Conservation (phyloP, 2,113 vertebrate genomes). For the Machaerirhynchus nigripectus region DNA sequence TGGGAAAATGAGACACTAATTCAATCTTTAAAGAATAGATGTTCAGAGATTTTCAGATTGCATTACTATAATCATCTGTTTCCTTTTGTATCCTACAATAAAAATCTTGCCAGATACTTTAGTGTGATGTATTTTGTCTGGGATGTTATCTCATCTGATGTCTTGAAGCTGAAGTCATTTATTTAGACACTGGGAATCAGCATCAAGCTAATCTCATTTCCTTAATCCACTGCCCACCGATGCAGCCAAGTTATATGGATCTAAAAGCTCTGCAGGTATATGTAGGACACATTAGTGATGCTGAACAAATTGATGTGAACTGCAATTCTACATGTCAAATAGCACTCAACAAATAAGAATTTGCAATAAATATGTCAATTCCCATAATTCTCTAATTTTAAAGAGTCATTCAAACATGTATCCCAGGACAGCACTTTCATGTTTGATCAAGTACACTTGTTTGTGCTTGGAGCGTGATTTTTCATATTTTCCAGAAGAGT, state of each 20-base stretch:
- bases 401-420: not conserved
- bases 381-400: not conserved
- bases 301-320: not conserved
- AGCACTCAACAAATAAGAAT: constrained; percentile 4
- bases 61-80: constrained; percentile 39
- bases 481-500: not conserved
- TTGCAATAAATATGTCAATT: not conserved
- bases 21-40: constrained; percentile 10
- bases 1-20: constrained; percentile 1
- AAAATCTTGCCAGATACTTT: not conserved
- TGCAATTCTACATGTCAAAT: constrained; percentile 1
- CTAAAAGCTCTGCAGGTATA: not conserved
- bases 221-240: constrained; percentile 3
- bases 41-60: constrained; percentile 47
- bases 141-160: constrained; percentile 27
- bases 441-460: not conserved
- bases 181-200: constrained; percentile 32
- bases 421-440: not conserved
- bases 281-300: not conserved
- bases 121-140: constrained; percentile 2
- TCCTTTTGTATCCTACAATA: constrained; percentile 28
- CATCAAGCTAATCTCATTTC: constrained; percentile 31
- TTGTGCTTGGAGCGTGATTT: not conserved
- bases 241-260: not conserved
- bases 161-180: constrained; percentile 51